Evolutionary conservation across 2,888 invertebrate species (phyloP), one percentile per base, ranked within the genome.

Genomic region (Sipha maydis): DNA sequence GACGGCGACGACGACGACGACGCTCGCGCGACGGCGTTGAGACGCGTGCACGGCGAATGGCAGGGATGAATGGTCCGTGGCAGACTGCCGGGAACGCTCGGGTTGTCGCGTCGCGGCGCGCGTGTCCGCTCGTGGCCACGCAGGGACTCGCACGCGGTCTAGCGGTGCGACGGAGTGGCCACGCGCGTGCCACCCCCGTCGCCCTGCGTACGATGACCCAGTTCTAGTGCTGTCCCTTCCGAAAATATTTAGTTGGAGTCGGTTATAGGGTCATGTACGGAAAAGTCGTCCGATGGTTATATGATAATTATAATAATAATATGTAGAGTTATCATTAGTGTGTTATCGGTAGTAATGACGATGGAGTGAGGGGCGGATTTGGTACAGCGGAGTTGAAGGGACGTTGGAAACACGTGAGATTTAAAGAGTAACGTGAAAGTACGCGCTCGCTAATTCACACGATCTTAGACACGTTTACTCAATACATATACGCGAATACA

Each of bases 61-160:
- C 80, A 86, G 86, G 80, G 86, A 86, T 86, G 86, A 86, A 80
- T 86, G 86, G 86, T 86, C 86, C 86, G 86, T 80, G 86, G 61
- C 80, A 86, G 86, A 80, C 86, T 86, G 79, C 86, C 86, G 86
- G 73, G 28, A 31, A 41, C 86, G 41, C 56, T 86, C 79, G 73
- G 80, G 38, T 17, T 48, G 79, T 56, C 86, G 86, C 80, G 28
- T 41, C 84, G 80, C 61, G 76, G 71, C 71, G 85, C 76, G 79
- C 85, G 31, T 19, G 34, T 34, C 41, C 75, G 71, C 14, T 14
- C 84, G 84, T 1, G 28, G 77, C 41, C 25, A 41, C 84, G 9
- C 71, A 21, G 71, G 56, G 56, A 71, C 73, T 56, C 69, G 79
- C 80, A 80, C 80, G 86, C 86, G 78, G 86, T 79, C 86, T 86